Evolutionary conservation across 2,797 vertebrate species (phyloP), one percentile per base, ranked within the genome.

Genomic region (Silurus aristotelis): DNA sequence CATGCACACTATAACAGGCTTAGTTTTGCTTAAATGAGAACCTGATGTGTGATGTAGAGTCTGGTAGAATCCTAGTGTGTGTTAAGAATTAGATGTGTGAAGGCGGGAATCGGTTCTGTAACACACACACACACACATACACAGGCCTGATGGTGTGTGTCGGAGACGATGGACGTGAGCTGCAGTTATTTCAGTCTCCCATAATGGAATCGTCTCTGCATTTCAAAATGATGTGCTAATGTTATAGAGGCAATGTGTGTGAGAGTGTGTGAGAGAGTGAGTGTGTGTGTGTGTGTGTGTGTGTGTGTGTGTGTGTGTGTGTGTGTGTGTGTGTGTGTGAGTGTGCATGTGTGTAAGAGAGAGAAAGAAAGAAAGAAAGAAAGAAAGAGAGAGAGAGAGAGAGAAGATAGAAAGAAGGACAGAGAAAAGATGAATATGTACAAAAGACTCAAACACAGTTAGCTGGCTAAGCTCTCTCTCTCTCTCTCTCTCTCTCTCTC

Each of bases 11-110:
- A 22, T 85, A 85, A 75, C 60, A 56, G 60, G 70, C 48, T 85
- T 85, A 85, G 84, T 82, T 66, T 81, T 56, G 12, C 22, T 73
- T 80, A 85, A 78, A 79, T 81, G 17, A 73, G 60, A 82, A 82
- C 13, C 60, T 22, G 3, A 58, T 19, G 55, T 76, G 73, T 58
- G 55, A 58, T 58, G 15, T 76, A 76, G 75, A 77, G 61, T 67
- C 38, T 80, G 19, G 38, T 38, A 52, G n/a, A 82, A 56, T 70
- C 22, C 66, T 58, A 25, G 52, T 31, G 15, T 58, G 52, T 76
- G 55, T 77, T 38, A 63, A 82, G 38, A 60, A 70, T 70, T 6
- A 60, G 19, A 80, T 48, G 64, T 81, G 55, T 70, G 55, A 60
- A 60, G 31, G 19, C 13, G 58, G 56, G 31, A 78, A 61, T 56